Percentiles rank a stretch among this genome's conserved stretches.
Evolutionary conservation across 2,888 invertebrate genomes (phyloP).

Genomic region (Caradrina clavipalpis): DNA sequence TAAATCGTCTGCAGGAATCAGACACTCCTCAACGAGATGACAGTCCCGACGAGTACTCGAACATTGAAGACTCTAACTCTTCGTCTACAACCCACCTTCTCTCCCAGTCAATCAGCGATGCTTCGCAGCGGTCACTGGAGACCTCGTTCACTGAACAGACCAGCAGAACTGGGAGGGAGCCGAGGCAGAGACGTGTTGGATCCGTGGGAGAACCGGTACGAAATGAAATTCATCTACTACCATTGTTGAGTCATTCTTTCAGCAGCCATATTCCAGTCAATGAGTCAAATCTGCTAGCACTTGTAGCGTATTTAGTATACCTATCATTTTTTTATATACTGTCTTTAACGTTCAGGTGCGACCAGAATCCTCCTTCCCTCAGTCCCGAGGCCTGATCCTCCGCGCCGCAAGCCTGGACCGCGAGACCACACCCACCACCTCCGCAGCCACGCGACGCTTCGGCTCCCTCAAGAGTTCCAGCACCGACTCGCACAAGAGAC

Average conservation of each 20-base stretch:
- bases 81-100: conserved; percentile 86
- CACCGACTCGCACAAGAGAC: conserved; percentile 86
- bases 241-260: too few relatives aligned
- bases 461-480: conserved; percentile 86
- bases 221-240: not conserved
- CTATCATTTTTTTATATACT: not conserved
- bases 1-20: conserved; percentile 76
- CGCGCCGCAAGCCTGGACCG: conserved; percentile 88
- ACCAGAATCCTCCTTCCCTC: conserved; percentile 75
- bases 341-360: conserved; percentile 66
- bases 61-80: conserved; percentile 84
- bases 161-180: conserved; percentile 64
- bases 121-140: conserved; percentile 80
- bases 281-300: too few relatives aligned
- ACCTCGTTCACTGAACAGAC: conserved; percentile 82
- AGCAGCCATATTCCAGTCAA: too few relatives aligned
- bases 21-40: conserved; percentile 86
- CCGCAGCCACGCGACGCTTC: conserved; percentile 77
- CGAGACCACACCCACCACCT: conserved; percentile 74
- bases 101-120: conserved; percentile 82
- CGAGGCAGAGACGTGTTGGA: conserved; percentile 76
- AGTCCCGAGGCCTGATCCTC: conserved; percentile 85
- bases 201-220: conserved; percentile 81
- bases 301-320: not conserved
- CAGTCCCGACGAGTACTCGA: conserved; percentile 85